Evolutionary conservation across 2,113 vertebrate genomes (phyloP).

Genomic region (Anhinga anhinga): DNA sequence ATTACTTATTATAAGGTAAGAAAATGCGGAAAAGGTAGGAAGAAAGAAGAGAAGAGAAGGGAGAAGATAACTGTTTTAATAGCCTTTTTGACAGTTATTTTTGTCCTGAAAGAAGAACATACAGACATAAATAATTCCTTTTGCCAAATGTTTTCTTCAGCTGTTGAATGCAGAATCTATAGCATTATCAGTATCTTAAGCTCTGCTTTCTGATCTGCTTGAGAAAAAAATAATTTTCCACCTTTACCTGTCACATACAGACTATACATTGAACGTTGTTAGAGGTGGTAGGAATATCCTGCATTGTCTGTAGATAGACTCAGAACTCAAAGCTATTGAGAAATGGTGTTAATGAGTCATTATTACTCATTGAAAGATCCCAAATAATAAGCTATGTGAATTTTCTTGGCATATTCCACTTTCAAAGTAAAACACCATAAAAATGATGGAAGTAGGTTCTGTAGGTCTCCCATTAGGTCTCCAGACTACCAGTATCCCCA

Average conservation of each 20-base stretch:
- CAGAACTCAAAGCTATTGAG: background rate
- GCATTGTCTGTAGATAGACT: background rate
- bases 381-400: background rate
- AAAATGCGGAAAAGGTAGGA: background rate
- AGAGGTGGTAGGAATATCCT: background rate
- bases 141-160: background rate
- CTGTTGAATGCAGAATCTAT: background rate
- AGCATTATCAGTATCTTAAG: background rate
- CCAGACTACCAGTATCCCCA: background rate
- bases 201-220: background rate
- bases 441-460: background rate
- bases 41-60: background rate
- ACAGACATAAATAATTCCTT: background rate
- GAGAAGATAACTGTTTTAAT: background rate
- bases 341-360: background rate
- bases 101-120: background rate
- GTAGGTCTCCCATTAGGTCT: background rate
- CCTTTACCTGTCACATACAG: background rate
- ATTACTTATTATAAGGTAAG: background rate
- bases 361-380: background rate
- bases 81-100: background rate
- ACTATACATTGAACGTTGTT: background rate
- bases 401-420: background rate
- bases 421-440: background rate
- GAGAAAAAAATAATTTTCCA: background rate